These are phyloP conservation scores for Hydropsyche tenuis DNA, from an alignment of 1,140 invertebrate genomes.

Conservation along the genomic window DNA sequence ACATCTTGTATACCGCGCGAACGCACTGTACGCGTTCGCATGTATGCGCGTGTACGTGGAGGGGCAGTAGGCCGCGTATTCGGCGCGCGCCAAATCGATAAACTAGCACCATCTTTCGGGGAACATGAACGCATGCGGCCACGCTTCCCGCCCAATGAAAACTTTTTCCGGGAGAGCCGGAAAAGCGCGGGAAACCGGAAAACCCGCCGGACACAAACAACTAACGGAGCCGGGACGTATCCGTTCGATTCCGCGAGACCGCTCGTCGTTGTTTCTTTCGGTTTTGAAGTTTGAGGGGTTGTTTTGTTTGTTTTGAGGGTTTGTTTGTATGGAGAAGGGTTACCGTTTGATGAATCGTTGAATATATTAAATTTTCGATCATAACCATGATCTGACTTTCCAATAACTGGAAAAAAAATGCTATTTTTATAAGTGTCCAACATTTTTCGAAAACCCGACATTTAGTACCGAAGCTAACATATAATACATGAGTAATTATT, in stretches of 20 bases:
- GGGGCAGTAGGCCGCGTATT: constrained; percentile 22
- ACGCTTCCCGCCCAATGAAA: constrained; percentile 26
- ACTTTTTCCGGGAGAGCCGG: constrained; percentile 22
- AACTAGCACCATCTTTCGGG: constrained; percentile 49
- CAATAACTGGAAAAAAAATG: no score
- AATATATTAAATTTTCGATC: no score
- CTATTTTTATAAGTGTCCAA: no score
- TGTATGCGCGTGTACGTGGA: neutral
- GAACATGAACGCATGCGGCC: constrained; percentile 46
- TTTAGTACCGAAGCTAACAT: no score
- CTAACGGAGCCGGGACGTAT: neutral
- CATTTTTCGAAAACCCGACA: no score
- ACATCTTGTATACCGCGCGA: neutral
- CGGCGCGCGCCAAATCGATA: constrained; percentile 44
- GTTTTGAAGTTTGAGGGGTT: no score
- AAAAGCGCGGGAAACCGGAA: constrained; percentile 4
- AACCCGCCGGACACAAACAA: neutral
- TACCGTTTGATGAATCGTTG: no score
- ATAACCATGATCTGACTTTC: no score
- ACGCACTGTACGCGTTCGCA: constrained; percentile 13
- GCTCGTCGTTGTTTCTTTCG: neutral
- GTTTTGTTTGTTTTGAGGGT: no score
- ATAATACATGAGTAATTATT: no score
- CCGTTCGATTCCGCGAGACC: no score
- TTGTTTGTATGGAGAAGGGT: no score